These are phyloP conservation scores for Ostrea edulis DNA, from an alignment of 1,140 invertebrate genomes.

Conservation along the genomic window DNA sequence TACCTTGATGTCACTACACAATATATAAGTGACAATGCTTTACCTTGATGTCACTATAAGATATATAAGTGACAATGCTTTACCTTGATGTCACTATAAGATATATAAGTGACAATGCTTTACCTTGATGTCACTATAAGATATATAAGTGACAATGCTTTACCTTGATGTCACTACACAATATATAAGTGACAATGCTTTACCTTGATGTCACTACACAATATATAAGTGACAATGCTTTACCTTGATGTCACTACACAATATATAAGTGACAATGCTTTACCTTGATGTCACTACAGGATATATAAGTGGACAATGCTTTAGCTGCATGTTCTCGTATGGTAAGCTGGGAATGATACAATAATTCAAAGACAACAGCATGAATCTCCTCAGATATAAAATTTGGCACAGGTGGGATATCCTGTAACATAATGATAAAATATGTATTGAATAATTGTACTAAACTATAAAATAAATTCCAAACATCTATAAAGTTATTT, in stretches of 20 bases:
- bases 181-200: not conserved
- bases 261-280: conserved; percentile 67
- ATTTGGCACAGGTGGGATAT: conserved; percentile 57
- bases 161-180: not conserved
- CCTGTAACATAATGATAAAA: conserved; percentile 30
- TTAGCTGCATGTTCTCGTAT: conserved; percentile 72
- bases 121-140: not conserved
- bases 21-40: too few relatives aligned
- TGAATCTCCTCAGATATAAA: conserved; percentile 67
- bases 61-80: too few relatives aligned
- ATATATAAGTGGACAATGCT: conserved; percentile 68
- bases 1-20: too few relatives aligned
- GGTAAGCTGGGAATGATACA: conserved; percentile 70
- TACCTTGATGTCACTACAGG: conserved; percentile 65
- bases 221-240: not conserved
- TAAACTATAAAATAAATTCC: too few relatives aligned
- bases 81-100: not conserved
- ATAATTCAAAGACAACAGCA: conserved; percentile 64
- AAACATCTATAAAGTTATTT: too few relatives aligned
- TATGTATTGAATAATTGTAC: not conserved
- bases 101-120: not conserved
- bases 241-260: conserved; percentile 65
- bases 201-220: not conserved
- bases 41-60: too few relatives aligned
- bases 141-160: not conserved